phyloP scores from a whole-genome alignment of 2,797 vertebrate genomes.

The Schizopygopsis pylzovi region DNA sequence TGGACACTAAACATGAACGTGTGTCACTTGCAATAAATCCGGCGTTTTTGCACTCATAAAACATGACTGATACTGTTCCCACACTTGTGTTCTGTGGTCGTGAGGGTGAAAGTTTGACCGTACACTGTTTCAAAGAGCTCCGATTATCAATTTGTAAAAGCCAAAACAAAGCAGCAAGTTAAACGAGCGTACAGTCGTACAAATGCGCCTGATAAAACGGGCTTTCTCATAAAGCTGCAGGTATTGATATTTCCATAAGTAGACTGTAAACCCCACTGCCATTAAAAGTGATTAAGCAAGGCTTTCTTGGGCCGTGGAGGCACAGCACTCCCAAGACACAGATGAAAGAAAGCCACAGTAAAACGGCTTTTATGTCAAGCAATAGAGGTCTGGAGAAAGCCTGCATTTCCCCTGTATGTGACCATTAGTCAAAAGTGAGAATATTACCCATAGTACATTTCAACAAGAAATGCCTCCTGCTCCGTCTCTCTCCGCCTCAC shows the following conservation, averaged over 20 bases:
- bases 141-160: neutral
- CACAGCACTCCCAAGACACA: slow-evolving; percentile 51
- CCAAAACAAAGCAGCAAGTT: neutral
- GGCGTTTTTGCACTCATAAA: neutral
- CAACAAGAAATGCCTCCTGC: slow-evolving; percentile 44
- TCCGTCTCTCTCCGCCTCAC: slow-evolving; percentile 39
- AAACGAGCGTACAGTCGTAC: neutral
- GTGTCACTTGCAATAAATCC: neutral
- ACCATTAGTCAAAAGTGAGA: slow-evolving; percentile 55
- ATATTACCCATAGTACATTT: slow-evolving; percentile 48
- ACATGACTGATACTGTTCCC: neutral
- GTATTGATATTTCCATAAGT: slow-evolving; percentile 56
- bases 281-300: slow-evolving; percentile 57
- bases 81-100: neutral
- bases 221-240: slow-evolving; percentile 40
- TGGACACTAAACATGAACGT: slow-evolving; percentile 22
- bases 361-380: slow-evolving; percentile 54
- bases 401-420: slow-evolving; percentile 36
- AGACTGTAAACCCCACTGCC: slow-evolving; percentile 44
- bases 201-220: slow-evolving; percentile 30
- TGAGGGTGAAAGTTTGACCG: slow-evolving; percentile 13
- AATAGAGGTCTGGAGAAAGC: slow-evolving; percentile 39
- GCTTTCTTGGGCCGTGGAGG: slow-evolving; percentile 17
- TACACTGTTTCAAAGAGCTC: neutral
- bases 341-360: slow-evolving; percentile 52